A percentile compares a stretch with the other conserved stretches of the same genome.
These are phyloP conservation scores for Anagrus nilaparvatae DNA, from an alignment of 1,140 invertebrate genomes.

Conservation along the genomic window DNA sequence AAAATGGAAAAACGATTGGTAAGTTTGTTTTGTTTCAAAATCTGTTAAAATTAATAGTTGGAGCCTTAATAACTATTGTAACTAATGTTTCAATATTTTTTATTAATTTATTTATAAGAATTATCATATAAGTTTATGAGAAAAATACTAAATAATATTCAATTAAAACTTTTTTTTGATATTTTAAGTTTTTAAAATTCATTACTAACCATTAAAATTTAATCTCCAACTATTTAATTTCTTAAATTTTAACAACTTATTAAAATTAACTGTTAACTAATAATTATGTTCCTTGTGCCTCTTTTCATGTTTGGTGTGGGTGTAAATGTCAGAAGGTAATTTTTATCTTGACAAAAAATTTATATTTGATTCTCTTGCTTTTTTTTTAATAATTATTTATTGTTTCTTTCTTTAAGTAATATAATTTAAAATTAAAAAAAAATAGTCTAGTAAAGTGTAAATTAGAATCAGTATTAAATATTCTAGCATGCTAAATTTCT, in stretches of 20 bases:
- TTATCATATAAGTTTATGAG: constrained; percentile 5
- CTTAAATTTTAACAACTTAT: background rate
- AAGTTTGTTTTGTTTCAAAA: constrained; percentile 29
- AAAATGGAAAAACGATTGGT: constrained; percentile 95
- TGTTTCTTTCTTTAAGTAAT: too few relatives aligned
- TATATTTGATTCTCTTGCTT: too few relatives aligned
- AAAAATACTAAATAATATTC: constrained; percentile 8
- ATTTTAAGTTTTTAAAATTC: too few relatives aligned
- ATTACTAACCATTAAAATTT: background rate
- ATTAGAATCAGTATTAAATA: too few relatives aligned
- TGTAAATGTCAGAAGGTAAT: constrained; percentile 45
- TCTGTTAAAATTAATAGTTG: too few relatives aligned
- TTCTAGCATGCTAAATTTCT: too few relatives aligned
- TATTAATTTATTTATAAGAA: background rate
- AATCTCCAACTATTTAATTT: background rate
- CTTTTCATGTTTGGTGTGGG: constrained; percentile 40
- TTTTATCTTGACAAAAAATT: constrained; percentile 26
- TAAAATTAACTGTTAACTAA: constrained; percentile 26
- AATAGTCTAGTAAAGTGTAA: too few relatives aligned
- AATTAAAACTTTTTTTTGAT: too few relatives aligned
- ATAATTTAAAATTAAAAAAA: too few relatives aligned
- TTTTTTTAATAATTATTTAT: too few relatives aligned
- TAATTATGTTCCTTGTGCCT: constrained; percentile 39
- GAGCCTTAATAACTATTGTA: too few relatives aligned
- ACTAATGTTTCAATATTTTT: too few relatives aligned